Conservation (phyloP, 2,113 vertebrate species). For the Noturus placidus region DNA sequence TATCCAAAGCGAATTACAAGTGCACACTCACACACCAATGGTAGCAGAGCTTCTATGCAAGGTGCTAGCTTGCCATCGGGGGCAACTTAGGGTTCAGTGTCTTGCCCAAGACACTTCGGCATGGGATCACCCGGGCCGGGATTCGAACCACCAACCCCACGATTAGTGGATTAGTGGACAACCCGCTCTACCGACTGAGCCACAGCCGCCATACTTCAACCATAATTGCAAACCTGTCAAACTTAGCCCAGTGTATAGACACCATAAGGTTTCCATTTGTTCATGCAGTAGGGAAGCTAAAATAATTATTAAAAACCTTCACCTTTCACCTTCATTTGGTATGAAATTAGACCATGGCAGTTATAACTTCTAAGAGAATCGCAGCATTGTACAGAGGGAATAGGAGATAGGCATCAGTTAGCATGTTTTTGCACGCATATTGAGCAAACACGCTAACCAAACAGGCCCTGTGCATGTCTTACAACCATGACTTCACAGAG, state of each 20-base stretch:
- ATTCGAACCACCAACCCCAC: too few relatives aligned
- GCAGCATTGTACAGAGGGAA: slow-evolving; percentile 58
- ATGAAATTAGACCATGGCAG: slow-evolving; percentile 11
- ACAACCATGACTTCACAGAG: slow-evolving; percentile 22
- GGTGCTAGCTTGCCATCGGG: too few relatives aligned
- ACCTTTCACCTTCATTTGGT: slow-evolving; percentile 8
- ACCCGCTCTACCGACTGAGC: too few relatives aligned
- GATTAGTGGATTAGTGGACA: too few relatives aligned
- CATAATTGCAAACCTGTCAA: not conserved
- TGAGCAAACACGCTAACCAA: slow-evolving; percentile 64
- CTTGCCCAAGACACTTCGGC: too few relatives aligned
- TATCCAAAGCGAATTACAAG: too few relatives aligned
- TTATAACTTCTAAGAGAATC: slow-evolving; percentile 29
- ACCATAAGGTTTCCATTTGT: not conserved
- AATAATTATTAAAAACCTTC: not conserved
- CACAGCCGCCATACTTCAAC: too few relatives aligned
- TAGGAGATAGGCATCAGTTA: slow-evolving; percentile 61
- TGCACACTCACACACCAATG: too few relatives aligned
- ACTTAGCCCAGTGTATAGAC: not conserved
- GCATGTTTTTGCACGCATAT: slow-evolving; percentile 66
- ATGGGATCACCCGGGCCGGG: too few relatives aligned
- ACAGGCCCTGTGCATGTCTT: slow-evolving; percentile 51
- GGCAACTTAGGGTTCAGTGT: too few relatives aligned
- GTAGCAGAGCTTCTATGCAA: too few relatives aligned
- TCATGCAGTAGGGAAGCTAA: not conserved